These are phyloP conservation scores for Sinopyrophorus schimmeli DNA, from an alignment of 2,888 invertebrate species.

Conservation along the genomic window DNA sequence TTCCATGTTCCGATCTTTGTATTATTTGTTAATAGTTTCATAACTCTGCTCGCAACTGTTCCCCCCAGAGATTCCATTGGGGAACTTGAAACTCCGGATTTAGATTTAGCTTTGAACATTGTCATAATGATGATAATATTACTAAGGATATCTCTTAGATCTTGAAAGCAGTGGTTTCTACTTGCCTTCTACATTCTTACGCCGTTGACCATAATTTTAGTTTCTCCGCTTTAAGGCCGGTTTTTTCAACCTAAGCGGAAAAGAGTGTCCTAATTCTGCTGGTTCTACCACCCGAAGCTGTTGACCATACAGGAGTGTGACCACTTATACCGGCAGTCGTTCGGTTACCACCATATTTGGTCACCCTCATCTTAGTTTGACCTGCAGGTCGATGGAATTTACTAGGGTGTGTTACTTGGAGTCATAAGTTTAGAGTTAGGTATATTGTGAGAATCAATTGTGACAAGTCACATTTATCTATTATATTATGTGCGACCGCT, in stretches of 20 bases:
- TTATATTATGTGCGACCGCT: no score
- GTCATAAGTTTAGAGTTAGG: slow-evolving; percentile 12
- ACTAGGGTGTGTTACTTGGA: slow-evolving; percentile 6
- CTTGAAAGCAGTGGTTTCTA: slow-evolving; percentile 15
- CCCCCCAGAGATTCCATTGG: slow-evolving; percentile 9
- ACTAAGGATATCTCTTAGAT: slow-evolving; percentile 8
- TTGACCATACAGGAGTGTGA: slow-evolving; percentile 15
- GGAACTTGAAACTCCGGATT: slow-evolving; percentile 7
- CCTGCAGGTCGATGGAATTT: slow-evolving; percentile 13
- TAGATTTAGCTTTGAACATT: slow-evolving; percentile 9
- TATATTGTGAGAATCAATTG: background rate
- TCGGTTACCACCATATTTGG: slow-evolving; percentile 13
- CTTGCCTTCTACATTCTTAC: slow-evolving; percentile 13
- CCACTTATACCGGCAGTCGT: slow-evolving; percentile 1
- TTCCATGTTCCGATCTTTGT: slow-evolving; percentile 5
- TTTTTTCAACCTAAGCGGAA: slow-evolving; percentile 2
- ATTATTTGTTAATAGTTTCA: slow-evolving; percentile 6
- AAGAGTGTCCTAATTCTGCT: background rate
- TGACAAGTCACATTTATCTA: background rate
- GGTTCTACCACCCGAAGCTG: slow-evolving; percentile 13
- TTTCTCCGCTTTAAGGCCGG: background rate
- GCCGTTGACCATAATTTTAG: slow-evolving; percentile 7
- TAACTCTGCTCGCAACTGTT: slow-evolving; percentile 4
- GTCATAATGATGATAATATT: slow-evolving; percentile 9
- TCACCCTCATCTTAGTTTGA: slow-evolving; percentile 12